phyloP scores from a whole-genome alignment of 2,113 vertebrate species.

The Helogale parvula region DNA sequence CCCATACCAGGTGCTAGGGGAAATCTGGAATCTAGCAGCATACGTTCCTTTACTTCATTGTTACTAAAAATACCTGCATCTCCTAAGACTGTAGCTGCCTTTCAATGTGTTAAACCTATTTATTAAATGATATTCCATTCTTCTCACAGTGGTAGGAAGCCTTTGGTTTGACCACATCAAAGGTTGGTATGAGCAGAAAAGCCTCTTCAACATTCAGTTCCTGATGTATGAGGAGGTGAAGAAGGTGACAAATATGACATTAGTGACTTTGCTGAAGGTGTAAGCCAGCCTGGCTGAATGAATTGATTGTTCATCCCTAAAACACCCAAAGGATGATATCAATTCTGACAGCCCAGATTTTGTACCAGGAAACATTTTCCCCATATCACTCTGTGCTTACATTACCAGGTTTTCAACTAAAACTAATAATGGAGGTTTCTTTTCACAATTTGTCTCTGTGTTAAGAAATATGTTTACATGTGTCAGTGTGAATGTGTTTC shows the following conservation, averaged over 20 bases:
- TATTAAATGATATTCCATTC: not conserved
- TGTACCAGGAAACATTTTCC: not conserved
- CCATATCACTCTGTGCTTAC: not conserved
- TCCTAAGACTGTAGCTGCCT: not conserved
- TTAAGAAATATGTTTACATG: not conserved
- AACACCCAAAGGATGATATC: slow-evolving; percentile 76
- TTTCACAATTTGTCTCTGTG: not conserved
- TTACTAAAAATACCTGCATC: not conserved
- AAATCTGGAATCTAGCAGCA: not conserved
- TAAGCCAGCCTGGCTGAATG: too few species aligned
- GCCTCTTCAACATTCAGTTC: too few species aligned
- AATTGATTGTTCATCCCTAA: too few species aligned
- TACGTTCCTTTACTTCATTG: not conserved
- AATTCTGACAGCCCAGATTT: not conserved
- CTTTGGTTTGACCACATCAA: slow-evolving; percentile 84
- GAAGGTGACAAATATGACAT: too few species aligned
- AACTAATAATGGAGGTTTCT: not conserved
- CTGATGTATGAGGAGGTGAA: too few species aligned
- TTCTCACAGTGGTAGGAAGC: slow-evolving; percentile 68
- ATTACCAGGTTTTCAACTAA: not conserved
- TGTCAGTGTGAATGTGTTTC: not conserved
- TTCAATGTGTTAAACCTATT: not conserved
- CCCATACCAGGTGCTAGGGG: too few species aligned
- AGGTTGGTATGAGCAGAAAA: too few species aligned
- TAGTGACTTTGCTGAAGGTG: too few species aligned